These are phyloP conservation scores for Drosophila murphyi DNA, from an alignment of 1,140 invertebrate species.

Conservation along the genomic window DNA sequence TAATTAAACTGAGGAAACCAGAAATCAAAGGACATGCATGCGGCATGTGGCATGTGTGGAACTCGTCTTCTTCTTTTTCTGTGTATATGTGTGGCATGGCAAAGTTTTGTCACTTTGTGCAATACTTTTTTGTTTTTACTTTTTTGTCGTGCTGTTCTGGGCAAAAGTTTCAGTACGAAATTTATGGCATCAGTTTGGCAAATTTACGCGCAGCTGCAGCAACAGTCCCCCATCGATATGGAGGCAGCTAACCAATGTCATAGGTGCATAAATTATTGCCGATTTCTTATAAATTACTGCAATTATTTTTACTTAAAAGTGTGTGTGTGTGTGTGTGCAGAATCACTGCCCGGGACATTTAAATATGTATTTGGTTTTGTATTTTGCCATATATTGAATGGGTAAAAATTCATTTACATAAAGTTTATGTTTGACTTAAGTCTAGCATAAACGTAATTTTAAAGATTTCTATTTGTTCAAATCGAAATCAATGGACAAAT, in stretches of 20 bases:
- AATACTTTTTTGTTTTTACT: constrained; percentile 17
- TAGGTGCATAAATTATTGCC: constrained; percentile 71
- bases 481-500: no score
- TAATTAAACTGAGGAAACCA: constrained; percentile 62
- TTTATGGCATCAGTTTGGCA: constrained; percentile 70
- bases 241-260: constrained; percentile 42
- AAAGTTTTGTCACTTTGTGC: constrained; percentile 30
- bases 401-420: no score
- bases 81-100: constrained; percentile 41
- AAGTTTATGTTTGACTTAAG: no score
- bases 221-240: constrained; percentile 20
- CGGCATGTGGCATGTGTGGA: constrained; percentile 14
- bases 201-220: constrained; percentile 65
- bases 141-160: constrained; percentile 2
- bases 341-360: no score
- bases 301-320: constrained; percentile 11
- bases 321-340: neutral
- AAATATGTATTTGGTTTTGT: neutral
- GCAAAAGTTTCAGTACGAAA: constrained; percentile 49
- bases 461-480: no score
- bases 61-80: constrained; percentile 3
- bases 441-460: no score
- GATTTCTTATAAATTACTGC: constrained; percentile 55
- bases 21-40: constrained; percentile 22
- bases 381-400: no score